phyloP scores from a whole-genome alignment of 2,113 vertebrate species.

The Phainopepla nitens region DNA sequence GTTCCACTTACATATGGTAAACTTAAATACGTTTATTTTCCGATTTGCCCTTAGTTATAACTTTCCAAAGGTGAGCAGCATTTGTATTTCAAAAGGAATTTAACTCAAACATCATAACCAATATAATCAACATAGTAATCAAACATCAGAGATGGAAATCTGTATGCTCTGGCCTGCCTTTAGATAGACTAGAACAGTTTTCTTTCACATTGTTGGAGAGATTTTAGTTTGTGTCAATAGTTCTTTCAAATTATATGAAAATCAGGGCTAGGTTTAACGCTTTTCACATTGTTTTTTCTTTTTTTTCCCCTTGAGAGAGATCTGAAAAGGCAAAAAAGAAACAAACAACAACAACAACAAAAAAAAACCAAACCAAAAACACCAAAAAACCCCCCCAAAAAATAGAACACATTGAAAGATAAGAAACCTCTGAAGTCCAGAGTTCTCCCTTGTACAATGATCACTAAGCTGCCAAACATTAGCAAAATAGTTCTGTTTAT shows the following conservation, averaged over 20 bases:
- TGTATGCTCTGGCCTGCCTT: not conserved
- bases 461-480: not conserved
- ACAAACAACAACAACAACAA: rapidly evolving
- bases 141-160: not conserved
- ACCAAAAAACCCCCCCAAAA: no score
- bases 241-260: not conserved
- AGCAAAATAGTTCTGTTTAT: not conserved
- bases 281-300: not conserved
- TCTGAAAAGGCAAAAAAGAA: not conserved
- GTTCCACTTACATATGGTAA: not conserved
- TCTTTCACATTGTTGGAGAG: not conserved
- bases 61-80: not conserved
- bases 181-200: not conserved
- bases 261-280: not conserved
- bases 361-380: no score
- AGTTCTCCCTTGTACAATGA: not conserved
- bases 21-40: not conserved
- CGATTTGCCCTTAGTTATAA: not conserved
- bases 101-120: not conserved
- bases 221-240: not conserved
- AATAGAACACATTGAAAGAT: not conserved
- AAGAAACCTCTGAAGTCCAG: not conserved
- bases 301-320: rapidly evolving
- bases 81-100: not conserved
- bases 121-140: not conserved